These are phyloP conservation scores for Anguilla pacifica DNA, from an alignment of 2,797 vertebrate species.

Conservation along the genomic window DNA sequence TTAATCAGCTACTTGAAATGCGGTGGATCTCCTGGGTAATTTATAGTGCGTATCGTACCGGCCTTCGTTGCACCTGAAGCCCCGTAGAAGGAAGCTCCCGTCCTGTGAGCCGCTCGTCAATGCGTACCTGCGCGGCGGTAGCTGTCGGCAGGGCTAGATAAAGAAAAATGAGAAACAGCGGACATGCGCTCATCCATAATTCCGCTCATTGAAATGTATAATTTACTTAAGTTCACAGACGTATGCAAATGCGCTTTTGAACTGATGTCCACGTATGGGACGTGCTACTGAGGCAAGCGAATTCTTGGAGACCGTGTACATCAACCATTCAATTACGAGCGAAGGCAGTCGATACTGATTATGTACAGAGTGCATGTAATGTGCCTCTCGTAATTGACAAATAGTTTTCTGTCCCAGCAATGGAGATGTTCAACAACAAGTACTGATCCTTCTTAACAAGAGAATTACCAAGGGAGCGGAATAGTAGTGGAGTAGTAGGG, in stretches of 20 bases:
- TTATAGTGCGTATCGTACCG: neutral
- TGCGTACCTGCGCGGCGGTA: neutral
- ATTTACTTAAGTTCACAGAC: neutral
- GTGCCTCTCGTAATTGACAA: neutral
- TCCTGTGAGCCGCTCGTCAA: neutral
- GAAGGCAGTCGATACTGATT: neutral
- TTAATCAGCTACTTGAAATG: conserved; percentile 26
- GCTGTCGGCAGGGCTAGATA: neutral
- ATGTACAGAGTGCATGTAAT: neutral
- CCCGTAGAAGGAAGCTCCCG: neutral
- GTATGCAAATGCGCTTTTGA: neutral
- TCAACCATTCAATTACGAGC: neutral
- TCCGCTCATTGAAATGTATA: neutral
- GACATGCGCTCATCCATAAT: neutral
- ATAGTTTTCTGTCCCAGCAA: neutral
- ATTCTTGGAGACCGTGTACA: neutral
- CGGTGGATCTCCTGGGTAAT: conserved; percentile 10
- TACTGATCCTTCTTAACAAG: neutral
- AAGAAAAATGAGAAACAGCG: neutral
- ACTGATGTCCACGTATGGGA: neutral
- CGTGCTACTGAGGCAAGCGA: neutral
- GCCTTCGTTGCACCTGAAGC: neutral
- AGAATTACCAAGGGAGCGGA: neutral
- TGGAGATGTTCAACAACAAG: neutral
- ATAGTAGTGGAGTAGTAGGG: neutral